Evolutionary conservation across 2,888 invertebrate species (phyloP).

Genomic region (Agonopterix subpropinquella): DNA sequence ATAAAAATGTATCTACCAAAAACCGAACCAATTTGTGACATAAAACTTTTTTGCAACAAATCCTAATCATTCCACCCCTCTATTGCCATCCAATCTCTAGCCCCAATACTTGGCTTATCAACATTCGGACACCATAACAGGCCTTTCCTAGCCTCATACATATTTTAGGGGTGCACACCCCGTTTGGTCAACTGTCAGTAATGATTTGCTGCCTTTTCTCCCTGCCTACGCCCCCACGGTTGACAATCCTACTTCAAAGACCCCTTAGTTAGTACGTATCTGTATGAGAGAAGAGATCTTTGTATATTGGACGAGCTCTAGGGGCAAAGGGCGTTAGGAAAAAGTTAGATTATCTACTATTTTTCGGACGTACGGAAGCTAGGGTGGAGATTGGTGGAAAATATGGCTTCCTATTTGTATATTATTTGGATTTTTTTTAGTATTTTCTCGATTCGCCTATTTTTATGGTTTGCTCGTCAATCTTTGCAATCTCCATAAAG

Average conservation of each 20-base stretch:
- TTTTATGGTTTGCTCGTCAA: no score
- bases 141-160: conserved; percentile 70
- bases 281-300: conserved; percentile 16
- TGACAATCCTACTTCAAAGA: conserved; percentile 26
- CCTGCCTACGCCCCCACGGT: conserved; percentile 55
- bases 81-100: conserved; percentile 55
- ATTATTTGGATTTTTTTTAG: conserved; percentile 41
- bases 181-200: conserved; percentile 75
- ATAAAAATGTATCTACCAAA: conserved; percentile 18
- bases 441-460: conserved; percentile 31
- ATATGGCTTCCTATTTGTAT: conserved; percentile 73
- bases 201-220: conserved; percentile 71
- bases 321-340: conserved; percentile 63
- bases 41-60: conserved; percentile 47
- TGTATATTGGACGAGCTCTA: conserved; percentile 26
- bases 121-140: conserved; percentile 76
- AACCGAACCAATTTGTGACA: conserved; percentile 28
- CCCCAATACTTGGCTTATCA: conserved; percentile 72
- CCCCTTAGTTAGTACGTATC: conserved; percentile 12
- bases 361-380: conserved; percentile 64
- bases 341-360: conserved; percentile 73
- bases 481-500: no score
- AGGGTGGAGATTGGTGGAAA: conserved; percentile 66
- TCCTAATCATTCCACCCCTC: conserved; percentile 52
- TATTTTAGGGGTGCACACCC: conserved; percentile 70